Evolutionary conservation across 2,797 vertebrate species (phyloP), one percentile per base, ranked within the genome.

Genomic region (Gadopsis bispinosus): DNA sequence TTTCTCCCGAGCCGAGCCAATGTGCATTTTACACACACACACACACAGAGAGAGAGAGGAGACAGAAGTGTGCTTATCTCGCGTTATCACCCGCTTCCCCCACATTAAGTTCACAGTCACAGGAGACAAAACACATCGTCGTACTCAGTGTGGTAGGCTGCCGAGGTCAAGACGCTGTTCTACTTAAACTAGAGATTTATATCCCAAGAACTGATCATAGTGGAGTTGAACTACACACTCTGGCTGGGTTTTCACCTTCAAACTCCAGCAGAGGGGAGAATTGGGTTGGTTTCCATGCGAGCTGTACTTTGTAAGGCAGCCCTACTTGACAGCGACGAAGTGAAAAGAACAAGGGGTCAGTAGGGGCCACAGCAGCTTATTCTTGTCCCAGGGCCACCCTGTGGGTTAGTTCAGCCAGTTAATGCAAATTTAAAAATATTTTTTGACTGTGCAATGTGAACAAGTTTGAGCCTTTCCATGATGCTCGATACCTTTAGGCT

Each of bases 11-110:
- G 5, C 1, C 1, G 35, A 69, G 11, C 33, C 41, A 26, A 0
- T 51, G 22, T 75, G 61, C 69, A 22, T 60, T 48, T 39, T 54
- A 43, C 26, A 56, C 55, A 2, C 10, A 33, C 10, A n/a, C n/a
- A n/a, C n/a, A n/a, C n/a, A n/a, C n/a, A n/a, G n/a, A n/a, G n/a
- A n/a, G n/a, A 45, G 8, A 41, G 13, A 31, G 10, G 35, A 73
- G 41, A 51, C 29, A 60, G 4, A 17, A 45, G 35, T 22, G 1
- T 7, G 16, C 26, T 68, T 53, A 37, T 48, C 39, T 66, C 3
- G 26, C 19, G 22, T 56, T 72, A 69, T 77, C 33, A 65, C 31
- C 37, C 60, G 56, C 39, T 64, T 53, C 29, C 39, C 13, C 33
- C 16, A 43, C 20, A 63, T 53, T 77, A 76, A 37, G 41, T 73